Evolutionary conservation across 2,888 invertebrate species (phyloP), one percentile per base, ranked within the genome.

Genomic region (Leptura quadrifasciata): DNA sequence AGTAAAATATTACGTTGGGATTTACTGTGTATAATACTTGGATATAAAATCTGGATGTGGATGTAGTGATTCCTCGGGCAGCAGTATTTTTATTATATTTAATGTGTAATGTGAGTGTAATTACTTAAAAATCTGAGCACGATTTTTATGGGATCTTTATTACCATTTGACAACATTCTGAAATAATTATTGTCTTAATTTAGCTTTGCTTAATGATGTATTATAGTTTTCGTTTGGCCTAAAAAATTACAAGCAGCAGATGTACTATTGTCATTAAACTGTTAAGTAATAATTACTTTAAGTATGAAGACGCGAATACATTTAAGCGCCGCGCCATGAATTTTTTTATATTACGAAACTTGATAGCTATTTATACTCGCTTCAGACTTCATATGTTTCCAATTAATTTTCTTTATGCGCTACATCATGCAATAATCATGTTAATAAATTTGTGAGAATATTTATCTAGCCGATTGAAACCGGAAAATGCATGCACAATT

Each of bases 221-320:
- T 31, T 1, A 9, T 17, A 17, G n/a, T 61, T 21, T 24, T 27
- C 39, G 12, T 39, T 39, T 21, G 18, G 63, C 20, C 39, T 20
- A n/a, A 63, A 63, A 63, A 63, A 63, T 63, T 39, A 63, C 15
- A 21, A 63, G n/a, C 63, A 20, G 20, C 63, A 63, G 63, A 63
- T 63, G 63, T 20, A 63, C 17, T 39, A 20, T 35, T 35, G 0
- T 39, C 6, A 63, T 15, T 63, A 39, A 63, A 39, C 63, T 12
- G 15, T 63, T 63, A 63, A 63, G 18, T 63, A n/a, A 55, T 31
- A n/a, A 47, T 47, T 12, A 47, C n/a, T 47, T 12, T 47, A 47
- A 47, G n/a, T 47, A 58, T 5, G 61, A 61, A 61, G 60, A 21
- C n/a, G 31, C 4, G 31, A 61, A 27, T n/a, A 17, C 31, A 61